Conservation (phyloP, 1,140 invertebrate species). For the Latrodectus geometricus region DNA sequence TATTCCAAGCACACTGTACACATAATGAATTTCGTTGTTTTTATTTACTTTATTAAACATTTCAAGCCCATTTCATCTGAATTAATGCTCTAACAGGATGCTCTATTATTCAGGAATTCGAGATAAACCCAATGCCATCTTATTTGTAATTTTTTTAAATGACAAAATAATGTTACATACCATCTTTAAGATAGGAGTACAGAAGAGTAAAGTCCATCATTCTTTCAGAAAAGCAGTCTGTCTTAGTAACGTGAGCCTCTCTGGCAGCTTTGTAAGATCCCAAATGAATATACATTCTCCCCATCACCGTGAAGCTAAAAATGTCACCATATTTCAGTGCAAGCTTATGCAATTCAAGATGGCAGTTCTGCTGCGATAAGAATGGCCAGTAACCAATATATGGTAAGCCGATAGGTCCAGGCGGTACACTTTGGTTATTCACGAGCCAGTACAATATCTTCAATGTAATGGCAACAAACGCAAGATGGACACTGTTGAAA, state of each 20-base stretch:
- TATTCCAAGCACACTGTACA: too few relatives aligned
- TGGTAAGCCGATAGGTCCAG: constrained; percentile 8
- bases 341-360: background rate
- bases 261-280: constrained; percentile 9
- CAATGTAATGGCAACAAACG: too few relatives aligned
- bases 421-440: background rate
- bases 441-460: background rate
- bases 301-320: constrained; percentile 14
- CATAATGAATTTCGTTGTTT: too few relatives aligned
- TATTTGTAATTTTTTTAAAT: too few relatives aligned
- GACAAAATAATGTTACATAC: background rate
- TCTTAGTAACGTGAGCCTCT: constrained; percentile 12
- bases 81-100: too few relatives aligned
- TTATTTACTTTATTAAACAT: too few relatives aligned
- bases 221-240: constrained; percentile 15
- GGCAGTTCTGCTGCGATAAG: background rate
- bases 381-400: constrained; percentile 17
- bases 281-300: constrained; percentile 8
- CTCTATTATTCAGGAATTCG: too few relatives aligned
- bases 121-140: too few relatives aligned
- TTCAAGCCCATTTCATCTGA: too few relatives aligned
- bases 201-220: background rate
- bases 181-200: background rate
- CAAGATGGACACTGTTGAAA: too few relatives aligned
- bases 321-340: constrained; percentile 25